Evolutionary conservation across 1,140 invertebrate genomes (phyloP), one percentile per base, ranked within the genome.

Genomic region (Parasteatoda tepidariorum): DNA sequence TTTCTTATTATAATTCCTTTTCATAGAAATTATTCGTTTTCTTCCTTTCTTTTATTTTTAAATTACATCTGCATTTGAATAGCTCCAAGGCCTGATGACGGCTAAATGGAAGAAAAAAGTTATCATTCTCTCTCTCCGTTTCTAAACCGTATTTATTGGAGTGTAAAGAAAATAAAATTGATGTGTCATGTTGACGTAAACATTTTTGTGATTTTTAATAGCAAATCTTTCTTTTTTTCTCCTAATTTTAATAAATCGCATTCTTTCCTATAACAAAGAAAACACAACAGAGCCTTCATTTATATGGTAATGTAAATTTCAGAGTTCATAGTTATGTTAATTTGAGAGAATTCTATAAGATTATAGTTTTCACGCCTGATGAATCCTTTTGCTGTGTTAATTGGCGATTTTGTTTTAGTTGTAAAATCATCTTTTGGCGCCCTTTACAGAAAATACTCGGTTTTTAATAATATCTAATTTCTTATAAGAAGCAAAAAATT

Each of bases 231-330:
- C 59, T 61, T 61, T 61, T 61, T 61, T 61, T 30, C 26, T 61
- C 11, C 22, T 61, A 24, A 11, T 26, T 61, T 61, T 61, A 26
- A n/a, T 24, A 61, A 61, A 26, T 33, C 7, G 26, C 41, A 34
- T 68, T 41, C n/a, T 71, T 34, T 55, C 11, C 11, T 30, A 22
- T 33, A 30, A 11, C 26, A 54, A 33, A 71, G 18, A 41, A 26
- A n/a, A n/a, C n/a, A 41, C 22, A 26, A 41, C 30, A 38, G 26
- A n/a, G 26, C 33, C 41, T 70, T 71, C 68, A 71, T 71, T 71
- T 55, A 71, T 71, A 71, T 71, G 68, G 38, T 71, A 71, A 71
- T 71, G 41, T 71, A 38, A 48, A 57, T 71, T 55, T 24, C 38
- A n/a, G 48, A 38, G 48, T 38, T 24, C 66, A 68, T 68, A 68